Evolutionary conservation across 1,140 invertebrate species (phyloP).

Genomic region (Tetragnatha versicolor): DNA sequence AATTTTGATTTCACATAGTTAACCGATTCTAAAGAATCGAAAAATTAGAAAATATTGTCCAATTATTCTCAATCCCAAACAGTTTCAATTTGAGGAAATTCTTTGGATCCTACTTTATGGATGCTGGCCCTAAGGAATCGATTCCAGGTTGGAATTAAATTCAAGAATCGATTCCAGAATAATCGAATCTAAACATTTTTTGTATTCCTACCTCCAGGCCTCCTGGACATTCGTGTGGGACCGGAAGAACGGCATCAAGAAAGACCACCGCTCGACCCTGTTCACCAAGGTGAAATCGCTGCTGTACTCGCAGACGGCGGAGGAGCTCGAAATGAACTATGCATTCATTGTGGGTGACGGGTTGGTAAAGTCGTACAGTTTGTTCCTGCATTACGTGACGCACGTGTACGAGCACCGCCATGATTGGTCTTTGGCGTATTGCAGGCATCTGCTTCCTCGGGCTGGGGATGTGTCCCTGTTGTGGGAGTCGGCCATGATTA

Average conservation of each 20-base stretch:
- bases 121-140: too few relatives aligned
- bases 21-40: too few relatives aligned
- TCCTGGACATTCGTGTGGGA: conserved; percentile 44
- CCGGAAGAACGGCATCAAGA: conserved; percentile 43
- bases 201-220: too few relatives aligned
- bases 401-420: conserved; percentile 35
- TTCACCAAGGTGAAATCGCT: conserved; percentile 45
- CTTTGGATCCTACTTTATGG: too few relatives aligned
- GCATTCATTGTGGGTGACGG: conserved; percentile 18
- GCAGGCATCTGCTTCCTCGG: conserved; percentile 15
- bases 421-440: conserved; percentile 42
- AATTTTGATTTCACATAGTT: too few relatives aligned
- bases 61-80: too few relatives aligned
- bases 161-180: too few relatives aligned
- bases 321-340: conserved; percentile 52
- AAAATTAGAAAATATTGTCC: too few relatives aligned
- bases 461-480: conserved; percentile 23
- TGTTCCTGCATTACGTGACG: conserved; percentile 33
- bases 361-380: conserved; percentile 37
- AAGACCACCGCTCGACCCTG: conserved; percentile 29
- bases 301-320: conserved; percentile 33
- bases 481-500: conserved; percentile 44
- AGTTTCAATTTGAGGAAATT: too few relatives aligned
- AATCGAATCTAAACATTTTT: too few relatives aligned
- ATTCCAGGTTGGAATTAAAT: too few relatives aligned